phyloP scores from a whole-genome alignment of 2,888 invertebrate species.

The Drosophila merina region DNA sequence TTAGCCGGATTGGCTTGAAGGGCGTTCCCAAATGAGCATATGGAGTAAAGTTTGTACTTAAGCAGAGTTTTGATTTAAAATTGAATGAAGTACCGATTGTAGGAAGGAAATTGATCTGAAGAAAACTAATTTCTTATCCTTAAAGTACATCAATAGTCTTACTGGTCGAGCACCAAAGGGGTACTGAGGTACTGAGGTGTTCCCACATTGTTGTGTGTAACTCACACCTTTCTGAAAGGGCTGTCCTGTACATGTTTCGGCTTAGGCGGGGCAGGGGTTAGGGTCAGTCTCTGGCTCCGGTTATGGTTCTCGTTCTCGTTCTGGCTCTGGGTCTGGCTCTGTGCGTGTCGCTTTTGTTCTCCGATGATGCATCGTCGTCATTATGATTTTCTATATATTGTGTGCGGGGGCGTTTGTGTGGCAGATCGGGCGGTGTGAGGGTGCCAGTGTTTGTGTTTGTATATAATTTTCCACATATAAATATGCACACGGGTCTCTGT shows the following conservation, averaged over 20 bases:
- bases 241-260: conserved; percentile 12
- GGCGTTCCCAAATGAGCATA: not conserved
- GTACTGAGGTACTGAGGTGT: not conserved
- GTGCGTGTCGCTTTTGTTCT: conserved; percentile 78
- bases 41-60: not conserved
- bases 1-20: conserved; percentile 1
- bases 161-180: conserved; percentile 41
- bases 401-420: conserved; percentile 6
- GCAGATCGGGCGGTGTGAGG: conserved; percentile 19
- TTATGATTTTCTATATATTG: conserved; percentile 73
- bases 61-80: too few relatives aligned
- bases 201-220: conserved; percentile 41
- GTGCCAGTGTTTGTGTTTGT: conserved; percentile 63
- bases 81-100: too few relatives aligned
- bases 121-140: not conserved
- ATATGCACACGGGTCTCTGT: conserved; percentile 69
- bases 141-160: conserved; percentile 65
- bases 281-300: conserved; percentile 7
- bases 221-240: conserved; percentile 35
- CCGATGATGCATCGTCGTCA: conserved; percentile 78
- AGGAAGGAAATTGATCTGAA: not conserved
- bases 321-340: conserved; percentile 50
- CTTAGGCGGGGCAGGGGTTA: conserved; percentile 7
- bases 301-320: conserved; percentile 17
- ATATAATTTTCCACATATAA: conserved; percentile 77